phyloP scores from a whole-genome alignment of 2,888 invertebrate species.

The Carabus problematicus region DNA sequence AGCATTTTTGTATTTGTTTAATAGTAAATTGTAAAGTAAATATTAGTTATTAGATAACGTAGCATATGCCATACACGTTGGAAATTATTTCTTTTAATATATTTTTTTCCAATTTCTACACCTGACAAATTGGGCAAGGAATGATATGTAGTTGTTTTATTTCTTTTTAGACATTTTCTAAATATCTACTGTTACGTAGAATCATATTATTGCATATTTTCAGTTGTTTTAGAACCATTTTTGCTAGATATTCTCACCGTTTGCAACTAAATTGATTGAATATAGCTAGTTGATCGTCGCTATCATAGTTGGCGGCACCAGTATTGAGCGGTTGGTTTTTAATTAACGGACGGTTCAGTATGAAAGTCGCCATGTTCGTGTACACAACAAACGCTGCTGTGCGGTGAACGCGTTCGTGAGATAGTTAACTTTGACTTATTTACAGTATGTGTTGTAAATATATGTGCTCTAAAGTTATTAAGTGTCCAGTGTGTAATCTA shows the following conservation, averaged over 20 bases:
- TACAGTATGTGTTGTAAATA: constrained; percentile 39
- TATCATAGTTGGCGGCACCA: constrained; percentile 21
- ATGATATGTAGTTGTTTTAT: background rate
- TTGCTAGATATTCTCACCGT: background rate
- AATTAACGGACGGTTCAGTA: constrained; percentile 30
- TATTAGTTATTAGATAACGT: no score
- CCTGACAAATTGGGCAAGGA: no score
- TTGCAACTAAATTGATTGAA: background rate
- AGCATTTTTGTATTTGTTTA: background rate
- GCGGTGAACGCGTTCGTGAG: constrained; percentile 35
- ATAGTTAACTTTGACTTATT: constrained; percentile 35
- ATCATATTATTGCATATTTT: background rate
- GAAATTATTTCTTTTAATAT: no score
- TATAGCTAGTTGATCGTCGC: background rate
- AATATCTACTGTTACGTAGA: background rate
- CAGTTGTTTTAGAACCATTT: background rate
- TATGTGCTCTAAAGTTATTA: constrained; percentile 33
- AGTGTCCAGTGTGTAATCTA: constrained; percentile 31
- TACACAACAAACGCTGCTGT: constrained; percentile 38
- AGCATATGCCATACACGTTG: no score
- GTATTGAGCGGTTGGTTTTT: constrained; percentile 8
- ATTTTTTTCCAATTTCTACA: no score
- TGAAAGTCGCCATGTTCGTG: constrained; percentile 38
- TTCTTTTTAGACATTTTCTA: background rate
- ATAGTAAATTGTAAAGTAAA: background rate